Percentiles rank a stretch among this genome's conserved stretches.
phyloP scores from a whole-genome alignment of 2,888 invertebrate genomes.

The Hetaerina titia region DNA sequence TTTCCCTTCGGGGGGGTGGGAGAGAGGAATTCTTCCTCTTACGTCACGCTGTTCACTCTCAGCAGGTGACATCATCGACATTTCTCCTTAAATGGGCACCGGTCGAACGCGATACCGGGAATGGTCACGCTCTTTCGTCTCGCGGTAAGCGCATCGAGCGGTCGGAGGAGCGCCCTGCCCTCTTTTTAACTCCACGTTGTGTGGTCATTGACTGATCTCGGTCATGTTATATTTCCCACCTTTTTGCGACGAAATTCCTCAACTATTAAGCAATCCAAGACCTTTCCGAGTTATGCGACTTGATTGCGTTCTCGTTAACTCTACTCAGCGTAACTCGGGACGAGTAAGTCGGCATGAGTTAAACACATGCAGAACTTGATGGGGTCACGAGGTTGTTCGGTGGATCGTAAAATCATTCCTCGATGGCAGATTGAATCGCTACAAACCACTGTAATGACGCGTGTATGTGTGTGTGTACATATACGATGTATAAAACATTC shows the following conservation, averaged over 20 bases:
- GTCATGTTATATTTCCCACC: background rate
- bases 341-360: no score
- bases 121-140: constrained; percentile 52
- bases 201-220: constrained; percentile 24
- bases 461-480: no score
- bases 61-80: constrained; percentile 55
- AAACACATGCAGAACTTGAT: no score
- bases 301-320: no score
- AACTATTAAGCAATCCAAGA: background rate
- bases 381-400: no score
- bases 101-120: constrained; percentile 55
- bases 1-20: background rate
- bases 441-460: no score
- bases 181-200: background rate
- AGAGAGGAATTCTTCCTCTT: constrained; percentile 43
- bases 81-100: constrained; percentile 48
- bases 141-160: background rate
- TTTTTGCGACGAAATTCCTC: background rate
- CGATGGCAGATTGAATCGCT: no score
- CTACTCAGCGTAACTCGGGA: no score
- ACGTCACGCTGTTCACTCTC: constrained; percentile 46
- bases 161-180: background rate
- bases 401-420: no score
- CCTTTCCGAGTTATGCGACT: no score
- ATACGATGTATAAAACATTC: no score